A percentile compares a stretch with the other conserved stretches of the same genome.
Evolutionary conservation across 2,797 vertebrate genomes (phyloP).

Genomic region (Fistularia tabacaria): DNA sequence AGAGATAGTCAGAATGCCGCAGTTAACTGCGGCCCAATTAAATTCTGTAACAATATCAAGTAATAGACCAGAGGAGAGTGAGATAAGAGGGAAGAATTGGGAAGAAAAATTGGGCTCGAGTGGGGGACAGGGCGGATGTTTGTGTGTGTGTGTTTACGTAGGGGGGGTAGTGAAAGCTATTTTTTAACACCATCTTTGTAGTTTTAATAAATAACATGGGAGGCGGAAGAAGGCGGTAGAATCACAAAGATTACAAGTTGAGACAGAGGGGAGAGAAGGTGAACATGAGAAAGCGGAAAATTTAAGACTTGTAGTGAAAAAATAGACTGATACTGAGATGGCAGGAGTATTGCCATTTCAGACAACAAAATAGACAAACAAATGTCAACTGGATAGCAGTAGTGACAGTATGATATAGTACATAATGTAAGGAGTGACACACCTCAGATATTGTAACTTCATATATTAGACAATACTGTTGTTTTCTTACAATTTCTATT

Average conservation of each 20-base stretch:
- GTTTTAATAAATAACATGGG: constrained; percentile 22
- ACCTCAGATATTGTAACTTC: no score
- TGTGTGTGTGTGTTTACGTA: neutral
- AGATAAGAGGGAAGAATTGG: constrained; percentile 42
- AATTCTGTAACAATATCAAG: constrained; percentile 59
- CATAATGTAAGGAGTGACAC: no score
- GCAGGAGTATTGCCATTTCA: no score
- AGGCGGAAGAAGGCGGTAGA: constrained; percentile 8
- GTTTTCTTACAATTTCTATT: no score
- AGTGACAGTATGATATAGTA: no score
- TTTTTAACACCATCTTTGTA: constrained; percentile 15
- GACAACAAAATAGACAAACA: no score
- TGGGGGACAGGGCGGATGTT: constrained; percentile 7
- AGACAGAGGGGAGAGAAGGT: constrained; percentile 4
- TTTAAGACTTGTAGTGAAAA: no score
- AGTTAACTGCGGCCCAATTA: constrained; percentile 70
- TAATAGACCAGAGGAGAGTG: constrained; percentile 35
- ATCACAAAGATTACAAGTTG: constrained; percentile 17
- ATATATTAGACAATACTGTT: no score
- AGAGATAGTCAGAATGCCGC: constrained; percentile 28
- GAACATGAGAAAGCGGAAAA: neutral
- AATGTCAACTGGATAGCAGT: no score
- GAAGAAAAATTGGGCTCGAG: constrained; percentile 14
- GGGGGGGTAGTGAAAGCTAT: neutral
- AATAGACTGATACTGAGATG: no score